Percentiles rank a stretch among this genome's conserved stretches.
Conservation (phyloP, 2,797 vertebrate genomes). For the Naso thynnoides region DNA sequence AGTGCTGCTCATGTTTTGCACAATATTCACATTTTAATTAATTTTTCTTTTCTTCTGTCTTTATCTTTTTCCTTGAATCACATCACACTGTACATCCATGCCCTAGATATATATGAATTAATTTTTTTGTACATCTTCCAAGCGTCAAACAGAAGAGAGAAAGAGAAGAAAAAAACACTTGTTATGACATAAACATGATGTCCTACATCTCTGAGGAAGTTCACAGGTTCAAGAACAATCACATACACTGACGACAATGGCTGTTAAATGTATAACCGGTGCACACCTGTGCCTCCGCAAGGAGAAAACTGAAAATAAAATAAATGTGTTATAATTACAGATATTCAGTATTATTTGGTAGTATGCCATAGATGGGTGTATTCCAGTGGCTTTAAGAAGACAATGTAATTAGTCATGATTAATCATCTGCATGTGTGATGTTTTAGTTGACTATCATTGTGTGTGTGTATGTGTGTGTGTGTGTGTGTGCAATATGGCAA, state of each 20-base stretch:
- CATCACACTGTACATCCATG: background rate
- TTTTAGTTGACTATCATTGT: conserved; percentile 10
- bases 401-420: conserved; percentile 12
- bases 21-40: conserved; percentile 30
- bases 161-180: conserved; percentile 8
- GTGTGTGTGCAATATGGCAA: background rate
- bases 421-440: conserved; percentile 18
- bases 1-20: conserved; percentile 27
- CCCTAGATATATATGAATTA: too few relatives aligned
- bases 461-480: conserved; percentile 8
- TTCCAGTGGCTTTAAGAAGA: conserved; percentile 26
- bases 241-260: background rate
- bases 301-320: conserved; percentile 13
- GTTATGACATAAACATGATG: background rate
- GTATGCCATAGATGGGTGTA: conserved; percentile 2
- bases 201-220: background rate
- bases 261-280: conserved; percentile 23
- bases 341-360: background rate
- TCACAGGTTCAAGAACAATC: conserved; percentile 12
- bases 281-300: conserved; percentile 7
- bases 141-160: background rate
- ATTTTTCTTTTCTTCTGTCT: conserved; percentile 7
- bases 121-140: background rate
- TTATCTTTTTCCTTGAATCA: background rate
- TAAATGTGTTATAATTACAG: background rate